These are phyloP conservation scores for Protobothrops flavoviridis DNA, from an alignment of 2,113 vertebrate species.

Conservation along the genomic window DNA sequence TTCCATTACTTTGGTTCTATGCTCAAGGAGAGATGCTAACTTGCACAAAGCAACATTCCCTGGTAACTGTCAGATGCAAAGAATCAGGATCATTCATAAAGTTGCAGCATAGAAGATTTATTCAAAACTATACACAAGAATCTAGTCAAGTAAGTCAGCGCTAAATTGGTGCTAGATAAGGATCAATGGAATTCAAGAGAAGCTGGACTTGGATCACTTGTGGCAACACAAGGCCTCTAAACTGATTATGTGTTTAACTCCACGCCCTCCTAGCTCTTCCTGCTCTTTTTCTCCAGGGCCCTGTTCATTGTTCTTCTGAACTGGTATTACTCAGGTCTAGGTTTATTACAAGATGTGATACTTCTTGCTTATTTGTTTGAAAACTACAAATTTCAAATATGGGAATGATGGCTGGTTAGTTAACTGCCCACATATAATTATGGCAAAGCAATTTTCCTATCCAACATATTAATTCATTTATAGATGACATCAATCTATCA, in stretches of 20 bases:
- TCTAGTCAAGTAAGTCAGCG: neutral
- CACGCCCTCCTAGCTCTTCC: neutral
- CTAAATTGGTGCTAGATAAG: neutral
- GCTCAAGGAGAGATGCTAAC: neutral
- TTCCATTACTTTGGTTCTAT: neutral
- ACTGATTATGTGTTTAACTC: neutral
- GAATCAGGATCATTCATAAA: neutral
- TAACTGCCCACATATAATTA: neutral
- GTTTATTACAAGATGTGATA: neutral
- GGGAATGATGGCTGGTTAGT: neutral
- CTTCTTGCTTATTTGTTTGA: neutral
- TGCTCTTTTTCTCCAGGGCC: neutral
- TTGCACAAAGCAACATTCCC: neutral
- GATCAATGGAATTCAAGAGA: neutral
- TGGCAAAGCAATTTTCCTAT: conserved; percentile 1
- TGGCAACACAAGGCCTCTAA: neutral
- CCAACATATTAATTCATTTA: neutral
- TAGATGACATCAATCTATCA: neutral
- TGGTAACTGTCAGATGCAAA: neutral
- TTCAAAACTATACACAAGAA: neutral
- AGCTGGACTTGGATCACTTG: neutral
- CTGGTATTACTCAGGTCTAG: neutral
- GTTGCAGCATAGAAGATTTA: neutral
- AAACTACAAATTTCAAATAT: neutral
- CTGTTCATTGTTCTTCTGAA: neutral